These are phyloP conservation scores for Tragelaphus imberbis DNA, from an alignment of 2,113 vertebrate species.

Conservation along the genomic window DNA sequence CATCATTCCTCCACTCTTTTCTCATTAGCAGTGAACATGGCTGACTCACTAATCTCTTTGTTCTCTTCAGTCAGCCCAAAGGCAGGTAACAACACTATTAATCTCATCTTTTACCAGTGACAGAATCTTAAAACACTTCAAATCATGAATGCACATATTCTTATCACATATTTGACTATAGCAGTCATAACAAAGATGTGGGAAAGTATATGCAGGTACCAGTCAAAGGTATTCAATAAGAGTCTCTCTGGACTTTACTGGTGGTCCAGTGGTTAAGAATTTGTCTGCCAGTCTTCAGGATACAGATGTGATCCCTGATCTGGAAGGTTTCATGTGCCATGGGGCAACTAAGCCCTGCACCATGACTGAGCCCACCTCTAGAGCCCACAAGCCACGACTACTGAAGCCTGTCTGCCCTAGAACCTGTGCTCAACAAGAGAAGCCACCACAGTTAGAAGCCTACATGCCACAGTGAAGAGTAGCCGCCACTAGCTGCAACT, in stretches of 20 bases:
- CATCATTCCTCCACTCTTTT: conserved; percentile 86
- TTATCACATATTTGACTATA: conserved; percentile 86
- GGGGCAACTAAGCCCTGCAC: background rate
- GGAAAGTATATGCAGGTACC: conserved; percentile 87
- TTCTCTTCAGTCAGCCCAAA: conserved; percentile 91
- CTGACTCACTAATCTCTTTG: conserved; percentile 90
- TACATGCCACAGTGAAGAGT: background rate
- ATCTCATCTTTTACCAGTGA: conserved; percentile 91
- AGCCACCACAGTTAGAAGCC: background rate
- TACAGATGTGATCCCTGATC: background rate
- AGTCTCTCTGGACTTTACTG: conserved; percentile 57
- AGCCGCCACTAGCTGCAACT: background rate
- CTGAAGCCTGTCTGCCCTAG: background rate
- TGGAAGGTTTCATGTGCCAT: background rate
- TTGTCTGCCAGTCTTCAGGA: background rate
- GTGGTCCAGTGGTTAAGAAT: background rate
- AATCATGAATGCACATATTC: conserved; percentile 90
- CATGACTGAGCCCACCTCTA: background rate
- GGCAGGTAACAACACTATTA: conserved; percentile 90
- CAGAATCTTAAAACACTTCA: conserved; percentile 91
- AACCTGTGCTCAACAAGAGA: background rate
- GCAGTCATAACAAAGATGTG: conserved; percentile 90
- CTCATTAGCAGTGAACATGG: conserved; percentile 89
- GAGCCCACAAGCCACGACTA: background rate
- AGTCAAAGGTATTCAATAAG: conserved; percentile 87